phyloP scores from a whole-genome alignment of 1,140 invertebrate species.

The Antheraea pernyi region DNA sequence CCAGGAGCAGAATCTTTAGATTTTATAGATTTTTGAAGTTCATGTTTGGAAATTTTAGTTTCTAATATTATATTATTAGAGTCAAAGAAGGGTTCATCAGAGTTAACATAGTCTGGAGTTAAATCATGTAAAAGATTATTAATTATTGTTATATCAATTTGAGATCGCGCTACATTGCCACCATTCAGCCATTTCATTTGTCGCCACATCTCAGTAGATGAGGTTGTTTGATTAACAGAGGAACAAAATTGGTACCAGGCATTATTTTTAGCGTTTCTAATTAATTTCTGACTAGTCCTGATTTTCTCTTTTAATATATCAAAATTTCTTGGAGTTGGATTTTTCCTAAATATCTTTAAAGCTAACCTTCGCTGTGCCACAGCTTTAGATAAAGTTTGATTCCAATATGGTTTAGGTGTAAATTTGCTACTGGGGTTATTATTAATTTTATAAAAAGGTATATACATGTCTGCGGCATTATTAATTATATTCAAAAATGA shows the following conservation, averaged over 20 bases:
- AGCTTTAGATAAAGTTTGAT: conserved; percentile 23
- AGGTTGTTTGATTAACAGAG: conserved; percentile 14
- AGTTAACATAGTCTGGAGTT: conserved; percentile 30
- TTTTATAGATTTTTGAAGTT: conserved; percentile 24
- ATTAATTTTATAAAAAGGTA: conserved; percentile 4
- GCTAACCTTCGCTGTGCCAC: conserved; percentile 38
- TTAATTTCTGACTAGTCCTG: conserved; percentile 17
- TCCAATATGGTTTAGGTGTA: conserved; percentile 32
- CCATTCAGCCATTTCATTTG: conserved; percentile 34
- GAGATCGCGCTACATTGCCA: conserved; percentile 4
- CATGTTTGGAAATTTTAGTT: conserved; percentile 14
- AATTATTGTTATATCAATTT: conserved; percentile 3
- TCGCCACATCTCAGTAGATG: conserved; percentile 27
- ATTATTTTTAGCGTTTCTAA: conserved; percentile 21
- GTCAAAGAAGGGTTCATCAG: conserved; percentile 12
- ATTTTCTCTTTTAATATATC: conserved; percentile 25
- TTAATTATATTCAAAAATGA: not conserved
- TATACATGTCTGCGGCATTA: conserved; percentile 6
- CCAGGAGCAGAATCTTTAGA: conserved; percentile 28
- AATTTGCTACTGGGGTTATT: conserved; percentile 20
- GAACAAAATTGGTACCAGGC: conserved; percentile 28
- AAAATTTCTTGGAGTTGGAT: conserved; percentile 41
- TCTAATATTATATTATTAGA: conserved; percentile 21
- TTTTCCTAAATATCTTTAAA: conserved; percentile 29
- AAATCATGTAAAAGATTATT: conserved; percentile 20